Evolutionary conservation across 2,113 vertebrate species (phyloP).

Genomic region (Cyphomyrus discorhynchus): DNA sequence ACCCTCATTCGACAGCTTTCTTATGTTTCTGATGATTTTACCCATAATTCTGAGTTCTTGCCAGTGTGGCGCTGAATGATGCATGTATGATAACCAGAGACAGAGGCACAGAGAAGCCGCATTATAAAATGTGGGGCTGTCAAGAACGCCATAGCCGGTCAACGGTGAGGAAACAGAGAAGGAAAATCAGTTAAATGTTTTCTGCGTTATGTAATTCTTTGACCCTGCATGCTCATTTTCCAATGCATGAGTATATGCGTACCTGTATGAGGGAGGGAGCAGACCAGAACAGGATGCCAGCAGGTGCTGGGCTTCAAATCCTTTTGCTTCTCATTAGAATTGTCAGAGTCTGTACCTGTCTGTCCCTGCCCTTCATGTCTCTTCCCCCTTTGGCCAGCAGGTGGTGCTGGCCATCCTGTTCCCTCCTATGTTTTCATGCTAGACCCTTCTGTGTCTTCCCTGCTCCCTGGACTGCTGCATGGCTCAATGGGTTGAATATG

Average conservation of each 20-base stretch:
- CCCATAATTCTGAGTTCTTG: background rate
- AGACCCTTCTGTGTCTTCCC: no score
- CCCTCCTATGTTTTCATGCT: no score
- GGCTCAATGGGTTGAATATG: no score
- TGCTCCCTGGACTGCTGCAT: no score
- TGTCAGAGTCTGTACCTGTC: no score
- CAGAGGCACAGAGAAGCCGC: background rate
- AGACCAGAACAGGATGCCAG: background rate
- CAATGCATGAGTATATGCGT: background rate
- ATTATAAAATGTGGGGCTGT: background rate
- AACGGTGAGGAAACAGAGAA: background rate
- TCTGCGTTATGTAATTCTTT: background rate
- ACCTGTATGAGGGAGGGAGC: background rate
- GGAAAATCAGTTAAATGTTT: background rate
- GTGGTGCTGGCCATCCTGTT: no score
- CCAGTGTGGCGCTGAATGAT: background rate
- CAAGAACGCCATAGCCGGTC: background rate
- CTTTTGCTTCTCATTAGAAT: background rate
- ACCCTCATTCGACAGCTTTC: background rate
- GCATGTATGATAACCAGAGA: background rate
- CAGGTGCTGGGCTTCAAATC: background rate
- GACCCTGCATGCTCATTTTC: background rate
- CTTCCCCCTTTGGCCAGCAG: no score
- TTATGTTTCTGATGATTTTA: background rate
- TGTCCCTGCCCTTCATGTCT: no score